These are phyloP conservation scores for Habrosyne pyritoides DNA, from an alignment of 2,888 invertebrate genomes.

Conservation along the genomic window DNA sequence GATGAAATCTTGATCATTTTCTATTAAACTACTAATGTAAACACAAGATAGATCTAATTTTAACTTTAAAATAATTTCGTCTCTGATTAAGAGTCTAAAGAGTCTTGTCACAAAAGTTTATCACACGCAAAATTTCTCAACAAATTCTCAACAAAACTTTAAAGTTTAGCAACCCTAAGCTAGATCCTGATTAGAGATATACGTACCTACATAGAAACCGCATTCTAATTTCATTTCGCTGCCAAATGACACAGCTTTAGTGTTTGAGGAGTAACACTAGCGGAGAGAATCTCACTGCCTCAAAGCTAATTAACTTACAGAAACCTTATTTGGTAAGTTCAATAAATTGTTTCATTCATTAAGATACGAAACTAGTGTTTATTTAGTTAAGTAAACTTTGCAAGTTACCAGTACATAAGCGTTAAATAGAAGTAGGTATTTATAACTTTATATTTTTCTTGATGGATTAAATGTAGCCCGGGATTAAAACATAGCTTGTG, in stretches of 20 bases:
- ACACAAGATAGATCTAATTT: no score
- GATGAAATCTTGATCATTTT: no score
- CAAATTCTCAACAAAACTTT: background rate
- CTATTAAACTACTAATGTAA: no score
- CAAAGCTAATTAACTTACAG: slow-evolving; percentile 7
- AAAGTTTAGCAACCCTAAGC: background rate
- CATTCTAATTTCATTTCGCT: slow-evolving; percentile 8
- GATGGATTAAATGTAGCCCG: no score
- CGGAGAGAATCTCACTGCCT: background rate
- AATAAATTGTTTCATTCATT: background rate
- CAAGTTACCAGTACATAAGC: background rate
- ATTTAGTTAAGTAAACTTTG: background rate
- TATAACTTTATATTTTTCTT: no score
- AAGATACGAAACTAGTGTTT: slow-evolving; percentile 4
- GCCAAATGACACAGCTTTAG: slow-evolving; percentile 6
- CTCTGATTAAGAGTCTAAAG: no score
- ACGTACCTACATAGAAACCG: slow-evolving; percentile 4
- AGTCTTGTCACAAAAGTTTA: no score
- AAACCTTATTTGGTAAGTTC: background rate
- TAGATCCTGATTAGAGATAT: slow-evolving; percentile 7
- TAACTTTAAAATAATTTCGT: no score
- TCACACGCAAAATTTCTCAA: no score
- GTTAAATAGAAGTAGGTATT: background rate
- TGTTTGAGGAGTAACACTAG: slow-evolving; percentile 4
- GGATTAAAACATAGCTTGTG: no score